phyloP scores from a whole-genome alignment of 1,140 invertebrate species.

The Wasmannia auropunctata region DNA sequence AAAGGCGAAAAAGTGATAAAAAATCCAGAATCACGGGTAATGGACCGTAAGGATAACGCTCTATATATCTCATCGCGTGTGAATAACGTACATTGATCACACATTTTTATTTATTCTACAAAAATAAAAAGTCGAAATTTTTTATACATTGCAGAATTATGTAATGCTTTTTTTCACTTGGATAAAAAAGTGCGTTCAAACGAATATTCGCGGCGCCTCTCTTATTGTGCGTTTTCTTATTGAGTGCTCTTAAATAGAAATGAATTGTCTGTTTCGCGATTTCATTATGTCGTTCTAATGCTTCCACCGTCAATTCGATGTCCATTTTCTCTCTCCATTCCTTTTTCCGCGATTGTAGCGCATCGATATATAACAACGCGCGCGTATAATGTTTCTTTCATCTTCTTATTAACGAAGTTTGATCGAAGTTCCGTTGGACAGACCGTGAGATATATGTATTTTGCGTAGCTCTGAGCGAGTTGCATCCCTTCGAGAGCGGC shows the following conservation, averaged over 20 bases:
- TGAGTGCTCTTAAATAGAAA: background rate
- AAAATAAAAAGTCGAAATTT: background rate
- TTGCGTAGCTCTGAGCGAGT: background rate
- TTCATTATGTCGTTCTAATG: constrained; percentile 34
- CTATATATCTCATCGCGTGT: constrained; percentile 21
- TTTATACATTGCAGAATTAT: background rate
- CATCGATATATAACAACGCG: constrained; percentile 1
- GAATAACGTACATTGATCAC: background rate
- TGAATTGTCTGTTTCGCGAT: background rate
- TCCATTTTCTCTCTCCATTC: background rate
- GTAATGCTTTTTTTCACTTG: background rate
- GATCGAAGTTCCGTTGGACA: constrained; percentile 1
- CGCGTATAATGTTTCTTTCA: constrained; percentile 20
- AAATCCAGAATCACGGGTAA: background rate
- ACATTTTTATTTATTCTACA: background rate
- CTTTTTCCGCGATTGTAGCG: background rate
- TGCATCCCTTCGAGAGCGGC: background rate
- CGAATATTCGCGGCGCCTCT: background rate
- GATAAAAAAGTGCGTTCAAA: background rate
- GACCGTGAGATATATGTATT: background rate
- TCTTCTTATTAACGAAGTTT: constrained; percentile 27
- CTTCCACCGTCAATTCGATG: background rate
- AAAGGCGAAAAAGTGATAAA: background rate
- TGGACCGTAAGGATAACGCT: background rate
- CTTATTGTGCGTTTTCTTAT: background rate